Evolutionary conservation across 2,888 invertebrate species (phyloP), one percentile per base, ranked within the genome.

Genomic region (Stramonita haemastoma): DNA sequence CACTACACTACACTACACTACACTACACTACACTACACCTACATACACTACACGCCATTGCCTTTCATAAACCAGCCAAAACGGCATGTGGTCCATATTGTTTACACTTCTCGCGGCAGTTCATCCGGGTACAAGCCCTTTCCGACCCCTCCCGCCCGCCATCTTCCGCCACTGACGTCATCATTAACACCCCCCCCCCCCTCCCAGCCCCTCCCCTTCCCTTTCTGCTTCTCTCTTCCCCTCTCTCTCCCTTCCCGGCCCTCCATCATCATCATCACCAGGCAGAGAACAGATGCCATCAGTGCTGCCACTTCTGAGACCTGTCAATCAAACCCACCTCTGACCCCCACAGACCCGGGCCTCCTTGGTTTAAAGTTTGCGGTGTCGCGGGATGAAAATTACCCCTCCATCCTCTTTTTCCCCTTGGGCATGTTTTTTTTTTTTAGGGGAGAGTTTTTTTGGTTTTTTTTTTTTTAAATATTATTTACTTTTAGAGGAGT

Each of bases 291-390:
- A 88, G 88, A 88, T 88, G 88, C 66, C 83, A 88, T 88, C 83
- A 83, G 32, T 34, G 79, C 66, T n/a, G n/a, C 66, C 79, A 46
- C 36, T 4, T 66, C 88, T n/a, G 60, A 77, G 83, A 66, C 26
- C 88, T 88, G 88, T 88, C 88, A 88, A 66, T 88, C 88, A 88
- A 66, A 34, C n/a, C 36, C 26, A 83, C 66, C 22, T 32, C 81
- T 88, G 66, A 66, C 81, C 60, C 88, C 36, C 36, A 8, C 26
- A 57, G 88, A 66, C 88, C 81, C 79, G 32, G 34, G 29, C 29
- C 22, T 4, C 66, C 60, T 32, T 86, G 66, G 86, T 70, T 70
- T 81, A 60, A 87, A 87, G 79, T 73, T 19, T 26, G 46, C 73
- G 46, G 81, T 46, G 81, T 79, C 11, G 19, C 13, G 1, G 17